Percentiles rank a stretch among this genome's conserved stretches.
phyloP scores from a whole-genome alignment of 1,140 invertebrate genomes.

The Tetragonula clypearis region DNA sequence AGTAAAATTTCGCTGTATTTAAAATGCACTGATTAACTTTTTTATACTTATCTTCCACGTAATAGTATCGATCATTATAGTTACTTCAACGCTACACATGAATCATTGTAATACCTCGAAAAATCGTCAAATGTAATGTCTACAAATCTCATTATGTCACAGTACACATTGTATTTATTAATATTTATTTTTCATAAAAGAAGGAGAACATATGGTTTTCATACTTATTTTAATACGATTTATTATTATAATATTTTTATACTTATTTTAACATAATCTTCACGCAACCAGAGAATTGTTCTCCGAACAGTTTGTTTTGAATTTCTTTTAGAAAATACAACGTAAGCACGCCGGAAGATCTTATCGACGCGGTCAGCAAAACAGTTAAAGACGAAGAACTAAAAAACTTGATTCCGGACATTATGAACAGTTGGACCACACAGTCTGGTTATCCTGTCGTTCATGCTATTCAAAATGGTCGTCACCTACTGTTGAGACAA shows the following conservation, averaged over 20 bases:
- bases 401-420: conserved; percentile 83
- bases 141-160: not conserved
- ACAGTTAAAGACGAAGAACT: conserved; percentile 78
- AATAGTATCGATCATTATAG: no score
- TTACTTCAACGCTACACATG: no score
- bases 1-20: no score
- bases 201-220: not conserved
- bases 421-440: conserved; percentile 92
- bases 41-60: no score
- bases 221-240: no score
- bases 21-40: no score
- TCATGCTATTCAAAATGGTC: conserved; percentile 81
- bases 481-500: conserved; percentile 78
- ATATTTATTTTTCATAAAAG: not conserved
- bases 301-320: no score
- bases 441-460: conserved; percentile 93
- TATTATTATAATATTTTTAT: no score
- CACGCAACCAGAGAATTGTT: no score
- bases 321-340: conserved; percentile 82
- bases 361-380: conserved; percentile 86
- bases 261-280: no score
- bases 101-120: no score
- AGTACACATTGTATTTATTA: not conserved
- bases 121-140: not conserved
- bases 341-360: conserved; percentile 87